These are phyloP conservation scores for Gobius niger DNA, from an alignment of 2,113 vertebrate genomes.

Conservation along the genomic window DNA sequence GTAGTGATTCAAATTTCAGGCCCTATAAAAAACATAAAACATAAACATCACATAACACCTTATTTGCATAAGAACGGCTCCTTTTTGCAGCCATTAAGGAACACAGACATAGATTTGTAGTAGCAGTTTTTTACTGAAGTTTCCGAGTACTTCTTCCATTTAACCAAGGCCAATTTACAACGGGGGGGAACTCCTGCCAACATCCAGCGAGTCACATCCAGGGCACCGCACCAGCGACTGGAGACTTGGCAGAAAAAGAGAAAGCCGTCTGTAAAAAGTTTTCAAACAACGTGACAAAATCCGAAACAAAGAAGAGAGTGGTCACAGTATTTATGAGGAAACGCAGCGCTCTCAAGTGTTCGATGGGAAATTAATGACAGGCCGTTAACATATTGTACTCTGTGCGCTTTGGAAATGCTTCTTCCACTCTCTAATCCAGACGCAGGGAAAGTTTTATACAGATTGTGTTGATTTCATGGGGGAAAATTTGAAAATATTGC, in stretches of 20 bases:
- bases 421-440: background rate
- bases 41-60: too few species aligned
- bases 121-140: background rate
- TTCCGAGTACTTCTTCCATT: background rate
- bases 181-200: conserved; percentile 1
- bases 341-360: background rate
- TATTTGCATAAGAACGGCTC: too few species aligned
- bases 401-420: background rate
- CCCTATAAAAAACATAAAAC: too few species aligned
- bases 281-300: conserved; percentile 12
- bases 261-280: background rate
- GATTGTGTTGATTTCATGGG: background rate
- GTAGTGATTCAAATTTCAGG: too few species aligned
- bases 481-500: background rate
- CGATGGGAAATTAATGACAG: background rate
- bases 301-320: background rate
- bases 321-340: background rate
- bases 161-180: background rate
- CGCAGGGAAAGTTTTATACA: background rate
- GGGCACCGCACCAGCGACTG: background rate
- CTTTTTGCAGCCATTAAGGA: too few species aligned
- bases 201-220: conserved; percentile 1
- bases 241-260: background rate
- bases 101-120: too few species aligned
- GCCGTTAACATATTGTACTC: background rate